Percentiles rank a stretch among this genome's conserved stretches.
Conservation (phyloP, 2,113 vertebrate genomes). For the Opisthocomus hoazin region DNA sequence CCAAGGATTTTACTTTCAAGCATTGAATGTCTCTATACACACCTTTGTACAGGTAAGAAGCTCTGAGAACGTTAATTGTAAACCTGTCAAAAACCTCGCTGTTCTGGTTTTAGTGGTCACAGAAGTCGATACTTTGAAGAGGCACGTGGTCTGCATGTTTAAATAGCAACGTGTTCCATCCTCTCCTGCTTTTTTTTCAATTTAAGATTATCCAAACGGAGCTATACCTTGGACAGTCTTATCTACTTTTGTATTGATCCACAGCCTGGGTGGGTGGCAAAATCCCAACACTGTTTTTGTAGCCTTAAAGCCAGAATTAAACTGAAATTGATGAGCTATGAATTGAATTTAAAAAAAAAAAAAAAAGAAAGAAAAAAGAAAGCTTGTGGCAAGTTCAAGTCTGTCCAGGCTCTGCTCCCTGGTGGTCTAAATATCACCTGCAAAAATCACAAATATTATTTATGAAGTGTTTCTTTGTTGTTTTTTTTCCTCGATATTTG, state of each 20-base stretch:
- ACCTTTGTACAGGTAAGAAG: slow-evolving; percentile 77
- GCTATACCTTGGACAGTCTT: neutral
- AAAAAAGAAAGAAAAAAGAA: neutral
- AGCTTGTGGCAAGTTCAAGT: neutral
- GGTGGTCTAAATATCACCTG: neutral
- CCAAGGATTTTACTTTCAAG: slow-evolving; percentile 72
- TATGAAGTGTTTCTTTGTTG: neutral
- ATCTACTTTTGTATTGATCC: neutral
- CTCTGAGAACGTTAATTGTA: neutral
- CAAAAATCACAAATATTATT: neutral
- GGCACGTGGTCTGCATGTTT: rapidly evolving
- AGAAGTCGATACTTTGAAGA: neutral
- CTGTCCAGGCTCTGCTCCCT: neutral
- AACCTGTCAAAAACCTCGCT: neutral
- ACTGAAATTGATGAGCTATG: neutral
- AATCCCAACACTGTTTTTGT: neutral
- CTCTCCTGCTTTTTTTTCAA: neutral
- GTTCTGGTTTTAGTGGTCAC: neutral
- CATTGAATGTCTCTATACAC: slow-evolving; percentile 74
- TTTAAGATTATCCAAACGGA: neutral
- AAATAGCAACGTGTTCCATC: neutral
- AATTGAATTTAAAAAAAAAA: neutral
- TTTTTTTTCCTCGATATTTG: neutral
- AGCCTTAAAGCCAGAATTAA: neutral
- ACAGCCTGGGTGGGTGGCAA: neutral